Conservation (phyloP, 1,140 invertebrate species). For the Trachelipus rathkii region DNA sequence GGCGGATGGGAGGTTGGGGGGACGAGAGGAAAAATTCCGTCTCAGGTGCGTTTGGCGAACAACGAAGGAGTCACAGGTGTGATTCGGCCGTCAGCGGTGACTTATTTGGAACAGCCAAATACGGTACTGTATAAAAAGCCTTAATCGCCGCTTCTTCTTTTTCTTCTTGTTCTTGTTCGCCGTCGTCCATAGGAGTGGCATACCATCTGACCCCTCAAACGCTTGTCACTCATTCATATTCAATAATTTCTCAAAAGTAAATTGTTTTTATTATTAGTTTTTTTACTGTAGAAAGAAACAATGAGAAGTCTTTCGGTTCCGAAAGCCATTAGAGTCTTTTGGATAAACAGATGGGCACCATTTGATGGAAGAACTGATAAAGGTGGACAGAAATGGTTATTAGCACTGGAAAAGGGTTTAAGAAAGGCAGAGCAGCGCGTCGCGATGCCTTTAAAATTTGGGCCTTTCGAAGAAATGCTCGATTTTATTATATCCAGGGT, state of each 20-base stretch:
- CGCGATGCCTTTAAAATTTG: not conserved
- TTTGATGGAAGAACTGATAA: not conserved
- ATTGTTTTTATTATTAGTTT: too few relatives aligned
- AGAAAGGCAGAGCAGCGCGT: not conserved
- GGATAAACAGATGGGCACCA: not conserved
- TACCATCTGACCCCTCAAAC: conserved; percentile 1
- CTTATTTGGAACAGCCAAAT: not conserved
- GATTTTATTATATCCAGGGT: not conserved
- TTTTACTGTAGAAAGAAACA: not conserved
- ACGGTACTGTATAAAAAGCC: not conserved
- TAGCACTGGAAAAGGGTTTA: conserved; percentile 1
- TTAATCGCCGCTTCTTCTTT: conserved; percentile 2
- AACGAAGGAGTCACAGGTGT: not conserved
- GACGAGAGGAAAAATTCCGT: not conserved
- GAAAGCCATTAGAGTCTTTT: not conserved
- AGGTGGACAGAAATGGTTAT: conserved; percentile 7
- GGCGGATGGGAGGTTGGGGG: not conserved
- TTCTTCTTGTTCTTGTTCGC: too few relatives aligned
- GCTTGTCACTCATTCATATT: not conserved
- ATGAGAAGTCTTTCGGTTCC: not conserved
- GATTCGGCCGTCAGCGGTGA: conserved; percentile 3
- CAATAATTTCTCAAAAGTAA: not conserved
- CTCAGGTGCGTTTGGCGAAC: not conserved
- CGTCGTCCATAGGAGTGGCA: not conserved
- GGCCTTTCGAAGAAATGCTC: not conserved